These are phyloP conservation scores for Orthosia cruda DNA, from an alignment of 2,888 invertebrate genomes.

Conservation along the genomic window DNA sequence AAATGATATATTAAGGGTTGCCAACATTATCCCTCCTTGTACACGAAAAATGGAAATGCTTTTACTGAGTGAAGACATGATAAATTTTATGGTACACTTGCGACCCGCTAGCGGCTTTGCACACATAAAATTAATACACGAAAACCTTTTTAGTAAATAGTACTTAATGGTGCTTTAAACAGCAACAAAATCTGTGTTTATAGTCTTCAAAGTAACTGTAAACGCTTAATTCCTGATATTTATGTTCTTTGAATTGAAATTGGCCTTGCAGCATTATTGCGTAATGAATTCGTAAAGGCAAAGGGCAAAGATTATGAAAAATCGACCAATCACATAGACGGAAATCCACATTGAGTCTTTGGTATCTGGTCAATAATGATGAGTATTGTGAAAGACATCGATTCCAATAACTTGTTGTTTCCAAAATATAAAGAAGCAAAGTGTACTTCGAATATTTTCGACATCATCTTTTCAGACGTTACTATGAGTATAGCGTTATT, in stretches of 20 bases:
- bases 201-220: conserved; percentile 13
- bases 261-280: too few relatives aligned
- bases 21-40: conserved; percentile 41
- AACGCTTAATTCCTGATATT: not conserved
- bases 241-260: not conserved
- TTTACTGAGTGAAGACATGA: conserved; percentile 57
- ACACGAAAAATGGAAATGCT: conserved; percentile 58
- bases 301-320: too few relatives aligned
- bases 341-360: too few relatives aligned
- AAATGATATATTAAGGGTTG: conserved; percentile 51
- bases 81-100: conserved; percentile 56
- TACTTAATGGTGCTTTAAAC: conserved; percentile 21
- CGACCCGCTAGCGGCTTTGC: conserved; percentile 26
- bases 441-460: not conserved
- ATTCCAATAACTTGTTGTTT: conserved; percentile 11
- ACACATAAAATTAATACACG: conserved; percentile 53
- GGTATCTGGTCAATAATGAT: not conserved
- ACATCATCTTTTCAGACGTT: not conserved
- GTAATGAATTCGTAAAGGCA: too few relatives aligned
- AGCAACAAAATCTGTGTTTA: conserved; percentile 9
- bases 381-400: not conserved
- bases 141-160: conserved; percentile 34
- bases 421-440: not conserved
- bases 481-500: too few relatives aligned
- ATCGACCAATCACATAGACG: too few relatives aligned